Evolutionary conservation across 2,113 vertebrate species (phyloP).

Genomic region (Xiphorhynchus elegans): DNA sequence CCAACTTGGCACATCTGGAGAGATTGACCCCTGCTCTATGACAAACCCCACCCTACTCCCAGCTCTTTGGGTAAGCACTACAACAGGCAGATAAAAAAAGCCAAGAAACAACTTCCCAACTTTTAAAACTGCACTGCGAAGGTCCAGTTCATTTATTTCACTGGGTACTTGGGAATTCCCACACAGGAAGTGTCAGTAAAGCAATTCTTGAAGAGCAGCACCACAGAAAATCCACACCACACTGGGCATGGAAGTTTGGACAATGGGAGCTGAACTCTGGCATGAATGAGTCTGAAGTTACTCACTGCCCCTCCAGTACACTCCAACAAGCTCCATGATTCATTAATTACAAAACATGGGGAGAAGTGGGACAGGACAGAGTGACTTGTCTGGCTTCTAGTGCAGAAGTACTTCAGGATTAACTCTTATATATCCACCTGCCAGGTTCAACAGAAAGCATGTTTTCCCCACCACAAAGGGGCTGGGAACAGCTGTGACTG

Average conservation of each 20-base stretch:
- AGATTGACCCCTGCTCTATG: not conserved
- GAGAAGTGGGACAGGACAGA: not conserved
- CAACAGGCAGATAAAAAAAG: not conserved
- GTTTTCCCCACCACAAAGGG: not conserved
- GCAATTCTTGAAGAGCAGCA: not conserved
- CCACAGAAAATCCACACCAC: not conserved
- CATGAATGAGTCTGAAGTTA: not conserved
- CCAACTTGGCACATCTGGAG: not conserved
- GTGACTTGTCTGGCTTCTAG: not conserved
- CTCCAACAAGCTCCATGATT: too few relatives aligned
- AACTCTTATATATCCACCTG: not conserved
- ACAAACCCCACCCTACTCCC: accelerated
- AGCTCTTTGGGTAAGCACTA: not conserved
- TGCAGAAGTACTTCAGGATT: not conserved
- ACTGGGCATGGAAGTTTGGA: not conserved
- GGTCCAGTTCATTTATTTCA: not conserved
- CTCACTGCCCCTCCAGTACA: not conserved
- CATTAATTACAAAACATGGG: not conserved
- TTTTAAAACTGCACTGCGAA: not conserved
- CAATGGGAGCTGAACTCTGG: not conserved
- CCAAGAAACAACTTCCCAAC: not conserved
- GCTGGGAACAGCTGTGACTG: not conserved
- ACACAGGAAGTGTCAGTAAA: not conserved
- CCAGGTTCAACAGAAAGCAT: not conserved
- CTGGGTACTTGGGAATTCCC: not conserved